Evolutionary conservation across 2,888 invertebrate genomes (phyloP), one percentile per base, ranked within the genome.

Genomic region (Priocnemis perturbator): DNA sequence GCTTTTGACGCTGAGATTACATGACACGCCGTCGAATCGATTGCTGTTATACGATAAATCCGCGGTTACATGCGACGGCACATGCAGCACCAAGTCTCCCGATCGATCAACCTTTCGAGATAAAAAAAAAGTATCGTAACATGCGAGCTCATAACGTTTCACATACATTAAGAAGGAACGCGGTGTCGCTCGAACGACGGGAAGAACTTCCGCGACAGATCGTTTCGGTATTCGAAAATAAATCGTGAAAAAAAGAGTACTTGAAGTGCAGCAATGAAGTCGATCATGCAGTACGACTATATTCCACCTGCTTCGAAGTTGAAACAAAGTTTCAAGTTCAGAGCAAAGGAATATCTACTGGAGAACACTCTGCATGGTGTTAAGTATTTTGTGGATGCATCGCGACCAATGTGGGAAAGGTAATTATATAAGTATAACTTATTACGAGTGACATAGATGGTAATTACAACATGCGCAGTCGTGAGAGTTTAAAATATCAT

Each of bases 351-450:
- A 66, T 86, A 73, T 69, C 63, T 86, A 20, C 74, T 81, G 19
- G 82, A 84, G 57, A 86, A 84, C 62, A 78, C 94, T 0, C 89
- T 95, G 47, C 95, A 95, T 85, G 95, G 95, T 17, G 94, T 96
- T 0, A 91, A 94, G 23, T 95, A 95, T 81, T 94, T 95, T 64
- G 94, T 95, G 1, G 95, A 95, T 86, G 91, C 92, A 71, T 93
- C 93, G 20, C 90, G 95, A 57, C 95, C 95, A 1, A 92, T 94
- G 86, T 93, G 93, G 84, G 95, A 96, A 90, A 95, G 94, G 95
- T 95, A 58, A 56, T n/a, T n/a, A n/a, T n/a, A 23, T 30, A 30
- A 56, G 30, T 56, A n/a, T n/a, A n/a, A n/a, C n/a, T n/a, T n/a
- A n/a, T n/a, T n/a, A n/a, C n/a, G n/a, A n/a, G n/a, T n/a, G n/a